Evolutionary conservation across 2,888 invertebrate species (phyloP).

Genomic region (Allygus modestus): DNA sequence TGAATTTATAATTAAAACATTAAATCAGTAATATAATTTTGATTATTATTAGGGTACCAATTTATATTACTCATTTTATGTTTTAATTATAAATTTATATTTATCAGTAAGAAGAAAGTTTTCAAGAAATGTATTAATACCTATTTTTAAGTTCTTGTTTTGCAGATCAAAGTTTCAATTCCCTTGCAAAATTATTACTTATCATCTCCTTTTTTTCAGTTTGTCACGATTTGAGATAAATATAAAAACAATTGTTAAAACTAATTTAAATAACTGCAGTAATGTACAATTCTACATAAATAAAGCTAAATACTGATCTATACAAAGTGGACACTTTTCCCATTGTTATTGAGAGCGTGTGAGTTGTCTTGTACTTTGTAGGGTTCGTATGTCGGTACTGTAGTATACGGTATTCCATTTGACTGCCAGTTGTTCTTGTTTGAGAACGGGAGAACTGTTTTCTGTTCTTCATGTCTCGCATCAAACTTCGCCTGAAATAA

Average conservation of each 20-base stretch:
- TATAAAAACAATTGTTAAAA: neutral
- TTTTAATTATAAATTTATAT: too few relatives aligned
- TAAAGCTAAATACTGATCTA: constrained; percentile 34
- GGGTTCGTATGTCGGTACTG: constrained; percentile 43
- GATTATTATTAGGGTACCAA: too few relatives aligned
- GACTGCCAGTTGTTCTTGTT: constrained; percentile 44
- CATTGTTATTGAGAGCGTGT: constrained; percentile 47
- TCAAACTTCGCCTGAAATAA: constrained; percentile 84
- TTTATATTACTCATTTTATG: too few relatives aligned
- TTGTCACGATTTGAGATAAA: constrained; percentile 32
- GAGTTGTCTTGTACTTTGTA: constrained; percentile 47
- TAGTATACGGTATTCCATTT: constrained; percentile 50
- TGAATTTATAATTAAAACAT: too few relatives aligned
- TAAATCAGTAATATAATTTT: too few relatives aligned
- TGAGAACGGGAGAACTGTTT: constrained; percentile 78
- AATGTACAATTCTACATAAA: constrained; percentile 23
- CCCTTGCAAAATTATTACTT: neutral
- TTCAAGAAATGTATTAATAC: too few relatives aligned
- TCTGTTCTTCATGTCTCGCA: constrained; percentile 77
- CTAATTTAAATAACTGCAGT: constrained; percentile 10
- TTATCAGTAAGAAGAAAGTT: too few relatives aligned
- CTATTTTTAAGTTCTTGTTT: too few relatives aligned
- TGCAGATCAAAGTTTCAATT: neutral
- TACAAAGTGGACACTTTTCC: constrained; percentile 61
- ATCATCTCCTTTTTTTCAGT: neutral